Conservation (phyloP, 2,888 invertebrate genomes). For the Drosophila fulvimacula region DNA sequence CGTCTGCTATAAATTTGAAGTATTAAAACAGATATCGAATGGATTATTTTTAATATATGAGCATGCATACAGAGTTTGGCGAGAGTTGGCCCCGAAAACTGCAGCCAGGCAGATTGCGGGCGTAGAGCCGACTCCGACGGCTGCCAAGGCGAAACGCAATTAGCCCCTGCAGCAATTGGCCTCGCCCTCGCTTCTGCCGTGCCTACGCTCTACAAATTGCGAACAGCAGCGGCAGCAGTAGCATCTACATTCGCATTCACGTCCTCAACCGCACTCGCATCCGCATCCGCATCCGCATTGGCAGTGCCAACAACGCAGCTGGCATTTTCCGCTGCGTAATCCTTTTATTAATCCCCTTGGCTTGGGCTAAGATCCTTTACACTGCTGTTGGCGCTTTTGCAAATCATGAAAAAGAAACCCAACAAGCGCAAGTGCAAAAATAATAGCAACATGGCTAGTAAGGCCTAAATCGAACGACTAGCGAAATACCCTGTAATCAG, state of each 20-base stretch:
- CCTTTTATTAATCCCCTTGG: conserved; percentile 82
- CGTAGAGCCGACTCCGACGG: conserved; percentile 40
- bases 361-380: conserved; percentile 77
- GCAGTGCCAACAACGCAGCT: conserved; percentile 73
- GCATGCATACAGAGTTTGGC: conserved; percentile 55
- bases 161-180: conserved; percentile 67
- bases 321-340: conserved; percentile 81
- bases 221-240: conserved; percentile 53
- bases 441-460: conserved; percentile 6
- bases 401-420: conserved; percentile 69
- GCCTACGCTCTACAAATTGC: conserved; percentile 61
- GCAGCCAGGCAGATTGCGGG: conserved; percentile 57
- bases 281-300: conserved; percentile 50
- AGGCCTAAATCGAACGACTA: conserved; percentile 7
- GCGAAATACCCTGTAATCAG: conserved; percentile 15
- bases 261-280: conserved; percentile 47
- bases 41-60: conserved; percentile 77
- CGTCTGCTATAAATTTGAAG: conserved; percentile 74
- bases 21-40: conserved; percentile 78
- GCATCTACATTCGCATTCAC: conserved; percentile 47
- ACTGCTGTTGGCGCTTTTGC: conserved; percentile 77
- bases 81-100: conserved; percentile 49
- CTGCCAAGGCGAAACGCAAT: conserved; percentile 70
- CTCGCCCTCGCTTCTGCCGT: conserved; percentile 1
- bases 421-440: conserved; percentile 37